Evolutionary conservation across 2,797 vertebrate species (phyloP).

Genomic region (Octomys mimax): DNA sequence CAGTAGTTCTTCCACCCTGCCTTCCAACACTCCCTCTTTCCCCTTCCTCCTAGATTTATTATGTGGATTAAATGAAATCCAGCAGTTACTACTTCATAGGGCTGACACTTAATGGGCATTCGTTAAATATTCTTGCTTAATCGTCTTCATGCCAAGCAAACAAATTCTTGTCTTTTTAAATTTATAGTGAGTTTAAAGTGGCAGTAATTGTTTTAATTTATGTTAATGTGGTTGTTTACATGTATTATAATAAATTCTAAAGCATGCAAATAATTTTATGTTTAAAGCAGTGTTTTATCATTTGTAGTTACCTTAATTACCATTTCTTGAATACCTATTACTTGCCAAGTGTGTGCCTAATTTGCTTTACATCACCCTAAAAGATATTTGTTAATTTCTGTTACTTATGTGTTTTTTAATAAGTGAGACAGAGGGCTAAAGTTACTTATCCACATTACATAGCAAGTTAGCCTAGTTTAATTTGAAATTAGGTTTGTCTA

Average conservation of each 20-base stretch:
- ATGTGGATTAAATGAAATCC: constrained; percentile 37
- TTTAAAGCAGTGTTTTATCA: constrained; percentile 49
- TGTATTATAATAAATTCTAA: constrained; percentile 48
- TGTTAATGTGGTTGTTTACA: background rate
- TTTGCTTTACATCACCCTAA: constrained; percentile 47
- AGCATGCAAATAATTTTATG: constrained; percentile 44
- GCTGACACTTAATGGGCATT: background rate
- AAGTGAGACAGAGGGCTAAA: constrained; percentile 29
- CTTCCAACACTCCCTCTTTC: background rate
- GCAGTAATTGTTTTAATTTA: constrained; percentile 47
- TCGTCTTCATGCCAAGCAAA: background rate
- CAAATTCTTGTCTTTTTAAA: constrained; percentile 43
- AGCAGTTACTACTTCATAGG: constrained; percentile 55
- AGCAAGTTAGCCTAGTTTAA: background rate
- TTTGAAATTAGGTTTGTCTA: background rate
- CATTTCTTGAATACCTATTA: background rate
- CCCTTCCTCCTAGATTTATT: constrained; percentile 18
- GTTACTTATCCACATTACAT: background rate
- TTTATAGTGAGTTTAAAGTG: constrained; percentile 45
- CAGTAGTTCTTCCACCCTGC: background rate
- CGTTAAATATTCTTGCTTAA: constrained; percentile 14
- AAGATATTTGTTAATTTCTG: constrained; percentile 25
- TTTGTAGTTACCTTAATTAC: constrained; percentile 52
- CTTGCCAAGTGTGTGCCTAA: background rate
- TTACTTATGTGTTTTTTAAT: constrained; percentile 29